Evolutionary conservation across 1,140 invertebrate genomes (phyloP).

Genomic region (Tenebrio molitor): DNA sequence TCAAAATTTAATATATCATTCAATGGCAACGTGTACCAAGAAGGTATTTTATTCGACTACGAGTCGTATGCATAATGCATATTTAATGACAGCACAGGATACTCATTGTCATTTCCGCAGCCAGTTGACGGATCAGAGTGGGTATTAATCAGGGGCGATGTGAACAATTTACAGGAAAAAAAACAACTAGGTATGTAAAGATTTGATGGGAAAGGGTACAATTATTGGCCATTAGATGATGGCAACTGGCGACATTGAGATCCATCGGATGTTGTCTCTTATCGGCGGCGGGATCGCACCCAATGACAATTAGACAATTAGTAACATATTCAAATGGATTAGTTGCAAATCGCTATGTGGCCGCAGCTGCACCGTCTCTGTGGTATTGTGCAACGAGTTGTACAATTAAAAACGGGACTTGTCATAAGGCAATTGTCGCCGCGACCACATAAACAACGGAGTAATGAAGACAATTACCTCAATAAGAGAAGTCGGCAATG

Average conservation of each 20-base stretch:
- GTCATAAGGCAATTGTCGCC: constrained; percentile 7
- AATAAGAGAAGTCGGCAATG: constrained; percentile 41
- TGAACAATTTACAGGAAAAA: too few species aligned
- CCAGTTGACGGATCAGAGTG: not conserved
- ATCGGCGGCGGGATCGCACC: not conserved
- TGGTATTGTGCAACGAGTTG: not conserved
- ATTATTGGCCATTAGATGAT: too few species aligned
- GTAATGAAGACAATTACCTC: constrained; percentile 39
- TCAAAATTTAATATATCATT: constrained; percentile 15
- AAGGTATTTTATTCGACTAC: constrained; percentile 31
- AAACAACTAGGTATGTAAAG: too few species aligned
- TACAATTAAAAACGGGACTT: not conserved
- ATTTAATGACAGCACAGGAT: constrained; percentile 40
- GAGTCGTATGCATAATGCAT: constrained; percentile 33
- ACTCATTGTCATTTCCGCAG: constrained; percentile 35
- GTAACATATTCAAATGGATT: not conserved
- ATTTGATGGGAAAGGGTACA: too few species aligned
- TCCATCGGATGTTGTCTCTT: not conserved
- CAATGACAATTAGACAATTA: not conserved
- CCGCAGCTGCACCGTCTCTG: constrained; percentile 2
- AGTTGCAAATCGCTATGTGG: not conserved
- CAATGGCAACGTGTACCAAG: constrained; percentile 13
- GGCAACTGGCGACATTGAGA: not conserved
- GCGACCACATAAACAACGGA: constrained; percentile 17
- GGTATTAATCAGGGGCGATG: too few species aligned